Conservation (phyloP, 2,113 vertebrate genomes). For the Arvicanthis niloticus region DNA sequence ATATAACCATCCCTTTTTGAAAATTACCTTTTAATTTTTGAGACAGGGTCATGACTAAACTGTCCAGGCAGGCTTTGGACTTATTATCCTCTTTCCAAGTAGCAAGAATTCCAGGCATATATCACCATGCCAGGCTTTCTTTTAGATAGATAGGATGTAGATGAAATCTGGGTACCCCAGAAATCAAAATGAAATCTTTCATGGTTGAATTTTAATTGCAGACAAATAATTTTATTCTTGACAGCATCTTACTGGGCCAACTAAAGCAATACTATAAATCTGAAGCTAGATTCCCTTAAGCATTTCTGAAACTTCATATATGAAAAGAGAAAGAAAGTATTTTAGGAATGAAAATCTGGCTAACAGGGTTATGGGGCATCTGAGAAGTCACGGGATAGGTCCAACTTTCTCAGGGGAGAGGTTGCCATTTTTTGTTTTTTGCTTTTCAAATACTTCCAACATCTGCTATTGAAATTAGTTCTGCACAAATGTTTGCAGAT, state of each 20-base stretch:
- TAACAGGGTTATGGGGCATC: constrained; percentile 72
- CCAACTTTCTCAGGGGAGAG: constrained; percentile 66
- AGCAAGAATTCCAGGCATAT: background rate
- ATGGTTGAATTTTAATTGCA: constrained; percentile 42
- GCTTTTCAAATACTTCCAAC: constrained; percentile 56
- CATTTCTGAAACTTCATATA: constrained; percentile 64
- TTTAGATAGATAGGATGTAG: constrained; percentile 1
- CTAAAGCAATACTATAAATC: constrained; percentile 65
- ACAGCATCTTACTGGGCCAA: constrained; percentile 76
- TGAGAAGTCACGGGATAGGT: constrained; percentile 73
- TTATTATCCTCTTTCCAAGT: background rate
- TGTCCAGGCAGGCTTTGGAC: background rate
- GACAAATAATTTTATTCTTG: constrained; percentile 73
- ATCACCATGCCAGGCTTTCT: background rate
- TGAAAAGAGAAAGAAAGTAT: constrained; percentile 70
- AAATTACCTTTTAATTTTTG: background rate
- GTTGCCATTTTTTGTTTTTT: constrained; percentile 29
- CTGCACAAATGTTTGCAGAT: constrained; percentile 80
- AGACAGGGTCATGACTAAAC: background rate
- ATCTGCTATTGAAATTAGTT: constrained; percentile 81
- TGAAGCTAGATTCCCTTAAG: constrained; percentile 68
- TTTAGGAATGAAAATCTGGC: constrained; percentile 71
- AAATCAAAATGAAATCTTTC: constrained; percentile 55
- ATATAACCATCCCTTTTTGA: background rate
- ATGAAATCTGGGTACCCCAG: constrained; percentile 10